Evolutionary conservation across 2,797 vertebrate species (phyloP).

Genomic region (Benthosema pterotum): DNA sequence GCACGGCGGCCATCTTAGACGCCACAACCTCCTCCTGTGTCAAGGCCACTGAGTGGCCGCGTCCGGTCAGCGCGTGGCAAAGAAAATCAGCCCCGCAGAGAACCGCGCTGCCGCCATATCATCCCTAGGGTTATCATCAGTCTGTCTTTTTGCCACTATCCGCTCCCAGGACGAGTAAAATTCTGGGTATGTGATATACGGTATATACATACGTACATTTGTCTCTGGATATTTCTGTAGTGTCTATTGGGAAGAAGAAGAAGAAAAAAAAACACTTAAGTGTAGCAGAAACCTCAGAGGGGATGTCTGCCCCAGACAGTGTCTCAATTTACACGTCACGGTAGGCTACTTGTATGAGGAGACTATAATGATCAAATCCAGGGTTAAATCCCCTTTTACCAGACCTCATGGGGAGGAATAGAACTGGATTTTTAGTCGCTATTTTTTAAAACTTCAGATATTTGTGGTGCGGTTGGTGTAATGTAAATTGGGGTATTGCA

Average conservation of each 20-base stretch:
- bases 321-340: constrained; percentile 51
- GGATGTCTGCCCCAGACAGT: constrained; percentile 48
- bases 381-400: constrained; percentile 63
- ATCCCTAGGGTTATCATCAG: no score
- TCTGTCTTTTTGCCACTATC: no score
- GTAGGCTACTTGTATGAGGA: constrained; percentile 44
- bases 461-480: constrained; percentile 32
- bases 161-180: no score
- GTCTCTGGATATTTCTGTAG: constrained; percentile 79
- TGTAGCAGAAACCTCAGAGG: constrained; percentile 78
- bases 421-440: constrained; percentile 53
- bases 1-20: no score
- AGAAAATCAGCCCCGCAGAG: no score
- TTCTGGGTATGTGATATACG: no score
- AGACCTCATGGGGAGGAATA: constrained; percentile 52
- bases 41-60: no score
- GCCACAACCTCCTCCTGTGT: no score
- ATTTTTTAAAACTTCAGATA: constrained; percentile 48
- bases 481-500: constrained; percentile 29
- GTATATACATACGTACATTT: constrained; percentile 61
- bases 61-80: no score
- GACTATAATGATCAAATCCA: constrained; percentile 65
- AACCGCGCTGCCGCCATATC: no score
- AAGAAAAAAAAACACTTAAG: constrained; percentile 72
- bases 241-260: constrained; percentile 73